Evolutionary conservation across 2,113 vertebrate genomes (phyloP), one percentile per base, ranked within the genome.

Genomic region (Gallinago jamesoni): DNA sequence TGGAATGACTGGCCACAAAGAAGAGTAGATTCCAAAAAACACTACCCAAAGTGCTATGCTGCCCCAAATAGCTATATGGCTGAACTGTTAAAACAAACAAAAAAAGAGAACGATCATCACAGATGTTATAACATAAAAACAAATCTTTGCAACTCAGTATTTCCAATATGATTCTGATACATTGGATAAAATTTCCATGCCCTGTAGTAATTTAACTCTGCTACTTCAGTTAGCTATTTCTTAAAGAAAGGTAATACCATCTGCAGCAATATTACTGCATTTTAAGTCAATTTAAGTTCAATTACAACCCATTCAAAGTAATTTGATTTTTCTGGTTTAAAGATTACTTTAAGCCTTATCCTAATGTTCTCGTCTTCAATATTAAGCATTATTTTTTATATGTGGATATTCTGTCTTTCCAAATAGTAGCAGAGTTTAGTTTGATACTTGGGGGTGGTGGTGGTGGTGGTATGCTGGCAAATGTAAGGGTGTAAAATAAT

Each of bases 1-100:
- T 12, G 99, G 98, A 94, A 99, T 98, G 70, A 99, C 95, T 30
- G 99, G 99, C 99, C 99, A 99, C 69, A 99, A 97, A 45, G 99
- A 99, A 56, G 99, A 99, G 96, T 99, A 99, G 98, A 99, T 98
- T 74, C 98, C 98, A 92, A 99, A 99, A 97, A 99, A 99, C 97
- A 99, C 99, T 91, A 99, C 97, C 99, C 99, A 99, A 91, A 99
- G 98, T 23, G 94, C 97, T 75, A 99, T 99, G 98, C 99, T 99
- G 93, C 99, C 99, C 99, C 99, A 99, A 87, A 99, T 99, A 60
- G 99, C 99, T 78, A 99, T 98, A 96, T 99, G 99, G 96, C 99
- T 99, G 98, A 99, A 99, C 99, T 99, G 97, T 92, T 72, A 60
- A 94, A 66, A 24, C 62, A 93, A 47, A 84, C 35, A 90, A 55